These are phyloP conservation scores for Perccottus glenii DNA, from an alignment of 2,113 vertebrate genomes.

Conservation along the genomic window DNA sequence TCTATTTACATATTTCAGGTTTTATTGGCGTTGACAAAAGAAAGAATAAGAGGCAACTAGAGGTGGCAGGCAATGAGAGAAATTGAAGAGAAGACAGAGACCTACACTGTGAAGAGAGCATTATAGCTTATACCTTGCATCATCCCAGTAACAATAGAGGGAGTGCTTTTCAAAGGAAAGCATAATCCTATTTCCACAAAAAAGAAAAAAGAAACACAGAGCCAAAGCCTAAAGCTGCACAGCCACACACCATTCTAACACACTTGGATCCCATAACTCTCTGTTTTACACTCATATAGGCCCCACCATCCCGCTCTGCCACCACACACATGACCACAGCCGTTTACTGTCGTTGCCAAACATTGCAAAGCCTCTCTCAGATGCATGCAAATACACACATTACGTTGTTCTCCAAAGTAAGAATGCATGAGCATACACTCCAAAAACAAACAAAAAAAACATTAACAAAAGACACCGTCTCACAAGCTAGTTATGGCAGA, in stretches of 20 bases:
- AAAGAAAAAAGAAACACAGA: conserved; percentile 72
- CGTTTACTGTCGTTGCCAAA: conserved; percentile 50
- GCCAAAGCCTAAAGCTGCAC: conserved; percentile 74
- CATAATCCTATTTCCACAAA: conserved; percentile 81
- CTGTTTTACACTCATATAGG: conserved; percentile 56
- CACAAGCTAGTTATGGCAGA: conserved; percentile 64
- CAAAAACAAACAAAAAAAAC: conserved; percentile 10
- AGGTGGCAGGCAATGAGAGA: conserved; percentile 30
- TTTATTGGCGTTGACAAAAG: conserved; percentile 19
- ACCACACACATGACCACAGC: conserved; percentile 22
- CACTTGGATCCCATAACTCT: conserved; percentile 69
- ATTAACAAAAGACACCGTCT: conserved; percentile 36
- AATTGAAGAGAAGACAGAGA: conserved; percentile 57
- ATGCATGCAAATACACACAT: conserved; percentile 56
- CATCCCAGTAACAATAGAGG: conserved; percentile 76
- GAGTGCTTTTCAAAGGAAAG: conserved; percentile 73
- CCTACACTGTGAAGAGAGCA: conserved; percentile 64
- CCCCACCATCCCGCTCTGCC: conserved; percentile 9
- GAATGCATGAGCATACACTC: conserved; percentile 44
- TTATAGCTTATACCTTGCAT: conserved; percentile 75
- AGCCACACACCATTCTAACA: conserved; percentile 71
- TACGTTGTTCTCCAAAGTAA: conserved; percentile 38
- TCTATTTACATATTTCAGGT: conserved; percentile 11
- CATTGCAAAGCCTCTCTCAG: conserved; percentile 60
- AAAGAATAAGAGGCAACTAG: conserved; percentile 38